Conservation (phyloP, 1,140 invertebrate species). For the Brachionus rubens region DNA sequence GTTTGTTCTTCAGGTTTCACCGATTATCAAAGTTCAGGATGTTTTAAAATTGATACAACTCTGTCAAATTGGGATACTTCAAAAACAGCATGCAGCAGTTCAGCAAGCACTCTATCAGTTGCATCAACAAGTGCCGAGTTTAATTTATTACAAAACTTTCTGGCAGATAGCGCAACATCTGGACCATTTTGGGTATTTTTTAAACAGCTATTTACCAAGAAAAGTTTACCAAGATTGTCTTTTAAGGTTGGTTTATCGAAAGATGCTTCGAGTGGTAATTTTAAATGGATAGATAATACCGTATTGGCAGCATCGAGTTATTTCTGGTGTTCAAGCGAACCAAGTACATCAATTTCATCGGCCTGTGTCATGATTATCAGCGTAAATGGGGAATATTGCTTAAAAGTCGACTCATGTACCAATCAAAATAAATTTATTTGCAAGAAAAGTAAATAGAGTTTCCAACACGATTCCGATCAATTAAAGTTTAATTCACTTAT, state of each 20-base stretch:
- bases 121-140: background rate
- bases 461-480: too few relatives aligned
- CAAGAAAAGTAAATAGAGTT: background rate
- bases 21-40: background rate
- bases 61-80: background rate
- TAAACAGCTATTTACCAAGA: background rate
- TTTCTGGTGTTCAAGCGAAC: background rate
- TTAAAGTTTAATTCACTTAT: too few relatives aligned
- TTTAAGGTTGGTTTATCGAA: background rate
- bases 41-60: background rate
- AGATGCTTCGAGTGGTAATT: background rate
- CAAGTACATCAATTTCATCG: background rate
- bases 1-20: background rate
- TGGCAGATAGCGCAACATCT: background rate
- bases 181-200: background rate
- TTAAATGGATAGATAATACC: background rate
- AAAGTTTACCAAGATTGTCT: too few relatives aligned
- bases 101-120: too few relatives aligned
- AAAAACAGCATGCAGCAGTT: too few relatives aligned
- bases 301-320: background rate
- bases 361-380: background rate
- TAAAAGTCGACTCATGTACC: background rate
- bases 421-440: background rate
- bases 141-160: conserved; percentile 3
- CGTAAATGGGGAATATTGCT: background rate